A percentile compares a stretch with the other conserved stretches of the same genome.
These are phyloP conservation scores for Epicauta chinensis DNA, from an alignment of 1,140 invertebrate species.

Conservation along the genomic window DNA sequence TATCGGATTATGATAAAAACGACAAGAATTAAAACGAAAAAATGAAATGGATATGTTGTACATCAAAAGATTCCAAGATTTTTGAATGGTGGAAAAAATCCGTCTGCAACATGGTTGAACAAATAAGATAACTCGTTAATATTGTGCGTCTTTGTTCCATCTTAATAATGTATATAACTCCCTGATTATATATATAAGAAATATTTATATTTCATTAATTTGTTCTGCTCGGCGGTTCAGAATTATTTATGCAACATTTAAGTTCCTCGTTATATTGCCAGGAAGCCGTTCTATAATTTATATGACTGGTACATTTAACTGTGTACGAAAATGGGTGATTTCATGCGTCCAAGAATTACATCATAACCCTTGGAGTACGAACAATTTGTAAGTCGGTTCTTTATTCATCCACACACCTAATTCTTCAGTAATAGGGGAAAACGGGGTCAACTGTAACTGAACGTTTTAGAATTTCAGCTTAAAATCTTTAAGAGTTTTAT, in stretches of 20 bases:
- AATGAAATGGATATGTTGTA: too few relatives aligned
- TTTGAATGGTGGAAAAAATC: not conserved
- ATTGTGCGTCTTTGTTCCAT: constrained; percentile 12
- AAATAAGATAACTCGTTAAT: constrained; percentile 21
- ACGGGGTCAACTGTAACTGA: too few relatives aligned
- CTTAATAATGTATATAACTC: constrained; percentile 3
- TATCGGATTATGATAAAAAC: constrained; percentile 7
- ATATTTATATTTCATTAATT: constrained; percentile 38
- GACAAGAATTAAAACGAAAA: too few relatives aligned
- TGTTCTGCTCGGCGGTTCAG: constrained; percentile 23
- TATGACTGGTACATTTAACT: constrained; percentile 27
- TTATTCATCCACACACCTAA: too few relatives aligned
- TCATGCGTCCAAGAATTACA: constrained; percentile 20
- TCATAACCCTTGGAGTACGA: too few relatives aligned
- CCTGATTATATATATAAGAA: constrained; percentile 5
- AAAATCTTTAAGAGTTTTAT: too few relatives aligned
- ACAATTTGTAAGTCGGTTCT: too few relatives aligned
- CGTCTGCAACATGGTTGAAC: constrained; percentile 20
- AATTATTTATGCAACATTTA: constrained; percentile 37
- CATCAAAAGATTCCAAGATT: not conserved
- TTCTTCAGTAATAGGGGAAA: too few relatives aligned
- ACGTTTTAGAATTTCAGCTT: too few relatives aligned
- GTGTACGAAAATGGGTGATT: constrained; percentile 26
- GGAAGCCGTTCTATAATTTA: constrained; percentile 32
- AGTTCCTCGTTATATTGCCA: constrained; percentile 31